Evolutionary conservation across 2,113 vertebrate species (phyloP).

Genomic region (Xiphorhynchus elegans): DNA sequence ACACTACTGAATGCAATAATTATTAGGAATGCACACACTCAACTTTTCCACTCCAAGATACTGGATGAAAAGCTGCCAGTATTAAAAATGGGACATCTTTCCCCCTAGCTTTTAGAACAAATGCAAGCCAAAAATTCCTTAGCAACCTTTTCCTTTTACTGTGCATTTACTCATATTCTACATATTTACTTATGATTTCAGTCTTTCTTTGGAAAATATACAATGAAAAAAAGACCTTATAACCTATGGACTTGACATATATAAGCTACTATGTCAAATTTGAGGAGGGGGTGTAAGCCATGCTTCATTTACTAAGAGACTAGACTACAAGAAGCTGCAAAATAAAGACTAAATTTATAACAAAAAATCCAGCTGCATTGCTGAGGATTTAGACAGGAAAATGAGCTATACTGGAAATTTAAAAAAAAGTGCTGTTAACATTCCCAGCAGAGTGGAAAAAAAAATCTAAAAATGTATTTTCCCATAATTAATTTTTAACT

Average conservation of each 20-base stretch:
- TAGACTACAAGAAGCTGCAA: neutral
- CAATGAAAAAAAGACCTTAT: neutral
- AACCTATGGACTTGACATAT: neutral
- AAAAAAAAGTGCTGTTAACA: neutral
- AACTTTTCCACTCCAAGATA: neutral
- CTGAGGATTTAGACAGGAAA: neutral
- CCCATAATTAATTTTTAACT: neutral
- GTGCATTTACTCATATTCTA: neutral
- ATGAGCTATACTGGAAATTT: neutral
- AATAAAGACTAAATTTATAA: neutral
- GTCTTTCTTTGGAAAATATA: neutral
- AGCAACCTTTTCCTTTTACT: neutral
- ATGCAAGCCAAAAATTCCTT: rapidly evolving
- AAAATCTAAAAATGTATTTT: neutral
- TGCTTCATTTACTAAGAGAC: neutral
- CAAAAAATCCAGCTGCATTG: neutral
- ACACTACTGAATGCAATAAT: rapidly evolving
- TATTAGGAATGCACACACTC: neutral
- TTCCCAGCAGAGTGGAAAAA: neutral
- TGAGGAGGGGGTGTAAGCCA: neutral
- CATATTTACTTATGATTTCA: neutral
- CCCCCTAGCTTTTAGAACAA: neutral
- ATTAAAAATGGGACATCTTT: rapidly evolving
- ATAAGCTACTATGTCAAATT: neutral
- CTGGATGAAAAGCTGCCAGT: neutral